Conservation (phyloP, 2,888 invertebrate species). For the Adelognathus sp. region DNA sequence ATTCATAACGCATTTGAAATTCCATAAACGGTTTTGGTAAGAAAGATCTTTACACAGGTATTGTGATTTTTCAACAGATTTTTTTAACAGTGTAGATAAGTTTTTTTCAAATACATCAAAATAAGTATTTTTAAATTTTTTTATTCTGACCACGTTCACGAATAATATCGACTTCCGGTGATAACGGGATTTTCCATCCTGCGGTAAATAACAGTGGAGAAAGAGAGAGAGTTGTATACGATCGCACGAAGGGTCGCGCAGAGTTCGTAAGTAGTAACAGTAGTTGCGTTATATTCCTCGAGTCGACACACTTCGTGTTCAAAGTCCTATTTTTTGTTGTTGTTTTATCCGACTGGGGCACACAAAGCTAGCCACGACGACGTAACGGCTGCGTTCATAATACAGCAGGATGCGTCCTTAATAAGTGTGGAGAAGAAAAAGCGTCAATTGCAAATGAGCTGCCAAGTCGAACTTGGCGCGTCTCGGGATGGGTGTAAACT, state of each 20-base stretch:
- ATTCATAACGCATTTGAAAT: too few species aligned
- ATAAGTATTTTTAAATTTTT: not conserved
- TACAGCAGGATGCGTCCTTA: conserved; percentile 29
- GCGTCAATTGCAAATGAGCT: conserved; percentile 30
- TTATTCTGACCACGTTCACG: not conserved
- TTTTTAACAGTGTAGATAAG: too few species aligned
- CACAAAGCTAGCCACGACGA: not conserved
- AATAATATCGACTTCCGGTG: not conserved
- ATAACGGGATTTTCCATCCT: not conserved
- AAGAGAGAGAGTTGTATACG: too few species aligned
- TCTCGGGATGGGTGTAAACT: not conserved
- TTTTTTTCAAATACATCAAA: too few species aligned
- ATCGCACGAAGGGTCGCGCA: not conserved
- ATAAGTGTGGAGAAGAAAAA: conserved; percentile 7
- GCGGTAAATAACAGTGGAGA: not conserved
- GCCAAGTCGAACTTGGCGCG: not conserved
- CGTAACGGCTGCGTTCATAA: conserved; percentile 11
- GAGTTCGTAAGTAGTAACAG: not conserved
- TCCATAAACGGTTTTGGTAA: too few species aligned
- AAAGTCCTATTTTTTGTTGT: not conserved
- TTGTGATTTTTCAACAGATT: too few species aligned
- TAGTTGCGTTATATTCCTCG: not conserved
- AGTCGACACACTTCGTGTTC: not conserved
- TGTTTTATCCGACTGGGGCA: not conserved
- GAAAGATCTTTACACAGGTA: too few species aligned